Evolutionary conservation across 2,113 vertebrate genomes (phyloP).

Genomic region (Alces alces): DNA sequence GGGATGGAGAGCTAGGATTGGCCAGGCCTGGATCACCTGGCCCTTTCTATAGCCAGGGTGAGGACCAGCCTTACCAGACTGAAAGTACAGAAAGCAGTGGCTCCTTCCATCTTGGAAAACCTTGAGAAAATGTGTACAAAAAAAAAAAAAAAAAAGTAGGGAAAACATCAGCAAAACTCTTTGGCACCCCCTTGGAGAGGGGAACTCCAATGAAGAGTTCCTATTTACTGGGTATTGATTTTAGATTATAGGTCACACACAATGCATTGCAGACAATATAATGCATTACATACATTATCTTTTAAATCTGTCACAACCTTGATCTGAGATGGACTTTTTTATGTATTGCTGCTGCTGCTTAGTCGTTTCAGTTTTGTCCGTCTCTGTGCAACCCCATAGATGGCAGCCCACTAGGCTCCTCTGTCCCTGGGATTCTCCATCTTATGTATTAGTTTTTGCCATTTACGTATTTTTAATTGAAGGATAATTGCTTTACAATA

Average conservation of each 20-base stretch:
- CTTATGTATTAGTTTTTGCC: background rate
- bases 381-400: too few species aligned
- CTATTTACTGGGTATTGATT: background rate
- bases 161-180: background rate
- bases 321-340: background rate
- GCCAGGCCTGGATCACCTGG: too few species aligned
- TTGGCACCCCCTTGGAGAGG: background rate
- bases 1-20: background rate
- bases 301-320: background rate
- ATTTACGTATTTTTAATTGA: background rate
- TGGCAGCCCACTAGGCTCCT: too few species aligned
- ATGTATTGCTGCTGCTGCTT: background rate
- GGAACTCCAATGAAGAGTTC: background rate
- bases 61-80: background rate
- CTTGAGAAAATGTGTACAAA: background rate
- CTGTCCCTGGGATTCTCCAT: too few species aligned
- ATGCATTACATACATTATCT: too few species aligned
- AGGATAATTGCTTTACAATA: background rate
- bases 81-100: background rate
- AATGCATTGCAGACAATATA: background rate
- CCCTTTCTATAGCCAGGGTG: background rate
- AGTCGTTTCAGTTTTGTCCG: too few species aligned
- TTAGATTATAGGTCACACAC: background rate
- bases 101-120: background rate
- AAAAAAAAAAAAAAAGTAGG: background rate